These are phyloP conservation scores for Phaethornis superciliosus DNA, from an alignment of 2,113 vertebrate genomes.

Conservation along the genomic window DNA sequence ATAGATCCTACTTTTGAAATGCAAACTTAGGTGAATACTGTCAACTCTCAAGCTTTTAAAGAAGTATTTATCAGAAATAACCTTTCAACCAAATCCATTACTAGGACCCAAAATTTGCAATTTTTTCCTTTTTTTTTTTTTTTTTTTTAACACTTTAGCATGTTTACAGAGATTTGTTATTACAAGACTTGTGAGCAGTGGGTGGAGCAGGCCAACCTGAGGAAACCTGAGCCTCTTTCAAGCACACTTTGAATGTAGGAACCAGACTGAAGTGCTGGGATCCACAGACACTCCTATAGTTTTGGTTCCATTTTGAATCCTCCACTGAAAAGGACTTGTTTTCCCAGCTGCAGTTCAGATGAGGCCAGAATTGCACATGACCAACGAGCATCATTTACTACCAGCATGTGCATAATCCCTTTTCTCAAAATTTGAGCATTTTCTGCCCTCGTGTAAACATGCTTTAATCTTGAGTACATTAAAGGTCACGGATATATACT, in stretches of 20 bases:
- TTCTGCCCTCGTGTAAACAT: conserved; percentile 56
- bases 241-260: neutral
- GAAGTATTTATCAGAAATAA: neutral
- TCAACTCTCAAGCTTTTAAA: neutral
- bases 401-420: conserved; percentile 3
- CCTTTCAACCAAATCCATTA: neutral
- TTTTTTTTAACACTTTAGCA: neutral
- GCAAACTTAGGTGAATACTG: neutral
- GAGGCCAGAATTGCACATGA: neutral
- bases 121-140: neutral
- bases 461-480: conserved; percentile 75
- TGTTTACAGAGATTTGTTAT: conserved; percentile 16
- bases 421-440: neutral
- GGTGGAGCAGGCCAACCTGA: neutral
- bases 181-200: conserved; percentile 28
- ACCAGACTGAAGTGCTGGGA: neutral
- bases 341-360: neutral
- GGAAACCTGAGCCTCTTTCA: neutral
- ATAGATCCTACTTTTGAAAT: neutral
- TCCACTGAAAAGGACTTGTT: neutral
- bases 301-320: conserved; percentile 28
- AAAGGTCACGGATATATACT: conserved; percentile 40
- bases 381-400: conserved; percentile 14
- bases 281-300: neutral
- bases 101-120: neutral